phyloP scores from a whole-genome alignment of 2,888 invertebrate genomes.

The Xiphydria camelus region DNA sequence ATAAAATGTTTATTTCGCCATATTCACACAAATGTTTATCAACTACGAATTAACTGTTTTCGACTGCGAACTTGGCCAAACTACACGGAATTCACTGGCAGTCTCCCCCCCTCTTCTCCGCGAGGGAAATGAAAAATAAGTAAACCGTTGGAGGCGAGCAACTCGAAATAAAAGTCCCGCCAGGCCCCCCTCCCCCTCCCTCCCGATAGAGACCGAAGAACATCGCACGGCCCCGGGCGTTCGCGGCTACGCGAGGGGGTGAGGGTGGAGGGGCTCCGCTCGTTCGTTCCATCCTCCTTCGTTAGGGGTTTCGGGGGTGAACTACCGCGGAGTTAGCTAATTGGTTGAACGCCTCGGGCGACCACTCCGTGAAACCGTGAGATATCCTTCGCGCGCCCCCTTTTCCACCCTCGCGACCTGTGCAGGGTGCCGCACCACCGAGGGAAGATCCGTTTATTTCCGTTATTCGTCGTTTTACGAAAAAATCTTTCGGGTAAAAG shows the following conservation, averaged over 20 bases:
- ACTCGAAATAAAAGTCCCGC: constrained; percentile 4
- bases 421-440: too few relatives aligned
- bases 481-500: too few relatives aligned
- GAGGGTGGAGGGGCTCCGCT: constrained; percentile 6
- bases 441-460: too few relatives aligned
- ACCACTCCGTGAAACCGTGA: constrained; percentile 38
- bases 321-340: constrained; percentile 51
- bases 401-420: too few relatives aligned
- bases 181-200: too few relatives aligned
- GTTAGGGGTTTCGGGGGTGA: constrained; percentile 46
- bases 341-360: constrained; percentile 51
- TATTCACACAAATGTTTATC: too few relatives aligned
- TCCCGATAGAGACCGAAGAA: constrained; percentile 3
- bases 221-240: constrained; percentile 5
- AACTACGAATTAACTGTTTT: too few relatives aligned
- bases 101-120: too few relatives aligned
- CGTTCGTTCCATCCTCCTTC: constrained; percentile 33
- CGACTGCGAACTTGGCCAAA: not conserved
- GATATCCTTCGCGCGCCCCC: constrained; percentile 35
- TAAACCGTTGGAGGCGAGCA: not conserved
- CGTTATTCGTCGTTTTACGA: too few relatives aligned
- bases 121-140: too few relatives aligned
- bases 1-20: too few relatives aligned
- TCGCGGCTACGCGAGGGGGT: constrained; percentile 8
- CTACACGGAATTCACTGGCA: not conserved